phyloP scores from a whole-genome alignment of 2,797 vertebrate species.

The Rhynchotus rufescens region DNA sequence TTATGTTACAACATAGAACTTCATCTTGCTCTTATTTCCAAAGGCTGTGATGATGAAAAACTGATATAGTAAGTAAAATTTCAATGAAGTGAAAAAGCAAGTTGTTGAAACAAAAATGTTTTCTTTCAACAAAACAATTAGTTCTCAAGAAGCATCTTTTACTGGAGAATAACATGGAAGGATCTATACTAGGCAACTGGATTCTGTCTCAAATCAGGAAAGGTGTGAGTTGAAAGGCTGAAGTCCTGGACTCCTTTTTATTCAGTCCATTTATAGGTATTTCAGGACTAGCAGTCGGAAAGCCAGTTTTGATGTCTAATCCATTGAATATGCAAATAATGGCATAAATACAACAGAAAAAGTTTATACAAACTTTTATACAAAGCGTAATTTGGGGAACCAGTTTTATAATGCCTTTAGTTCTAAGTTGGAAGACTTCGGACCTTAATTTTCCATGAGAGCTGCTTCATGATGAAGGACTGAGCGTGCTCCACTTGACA shows the following conservation, averaged over 20 bases:
- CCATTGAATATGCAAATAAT: not conserved
- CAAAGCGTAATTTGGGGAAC: not conserved
- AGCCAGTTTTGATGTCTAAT: not conserved
- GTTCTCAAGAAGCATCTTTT: not conserved
- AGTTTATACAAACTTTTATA: not conserved
- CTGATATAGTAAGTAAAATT: not conserved
- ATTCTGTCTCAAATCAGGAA: not conserved
- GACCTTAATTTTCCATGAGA: not conserved
- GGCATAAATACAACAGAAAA: not conserved
- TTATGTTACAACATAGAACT: not conserved
- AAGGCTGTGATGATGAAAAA: not conserved
- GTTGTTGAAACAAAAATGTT: not conserved
- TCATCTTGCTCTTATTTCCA: not conserved
- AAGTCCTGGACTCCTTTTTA: not conserved
- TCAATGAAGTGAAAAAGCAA: not conserved
- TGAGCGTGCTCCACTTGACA: not conserved
- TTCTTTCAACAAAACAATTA: not conserved
- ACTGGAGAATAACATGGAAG: not conserved
- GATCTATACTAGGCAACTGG: not conserved
- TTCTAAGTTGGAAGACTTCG: not conserved
- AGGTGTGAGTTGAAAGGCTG: not conserved
- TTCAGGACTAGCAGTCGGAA: not conserved
- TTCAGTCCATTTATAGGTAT: not conserved
- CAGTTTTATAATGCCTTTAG: not conserved
- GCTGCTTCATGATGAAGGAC: rapidly evolving